Base-by-base conservation (phyloP, 2,888 invertebrate genomes). In the Phania funesta region DNA sequence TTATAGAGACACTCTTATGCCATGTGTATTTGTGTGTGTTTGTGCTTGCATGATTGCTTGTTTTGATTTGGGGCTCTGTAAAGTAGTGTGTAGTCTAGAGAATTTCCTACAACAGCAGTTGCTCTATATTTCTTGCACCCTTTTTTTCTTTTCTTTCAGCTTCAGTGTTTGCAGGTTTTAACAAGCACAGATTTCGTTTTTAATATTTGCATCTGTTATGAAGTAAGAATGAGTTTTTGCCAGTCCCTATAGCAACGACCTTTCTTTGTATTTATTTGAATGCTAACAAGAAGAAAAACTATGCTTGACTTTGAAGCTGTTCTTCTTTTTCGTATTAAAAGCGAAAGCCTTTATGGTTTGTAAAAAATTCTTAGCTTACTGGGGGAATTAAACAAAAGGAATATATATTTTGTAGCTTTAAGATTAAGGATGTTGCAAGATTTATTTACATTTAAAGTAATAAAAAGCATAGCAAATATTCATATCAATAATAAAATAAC, bases 131-230 rank as follows among this genome's bases (percentile, higher is more conserved):
- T 32, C 13, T 22, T 62, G n/a, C 11, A 41, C 8, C 64, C 7
- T 70, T 13, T 38, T n/a, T n/a, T 6, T 48, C 38, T 71, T 50
- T 60, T 50, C 38, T 71, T 50, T 60, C 50, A 71, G 60, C 60
- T 60, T 38, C 9, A 29, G 20, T 56, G 48, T 71, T 71, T 56
- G 50, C 60, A 20, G 20, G 26, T 26, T 26, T 60, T 41, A 71
- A n/a, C 38, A 20, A 13, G 38, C 60, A 60, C 26, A 71, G 50
- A 71, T 62, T 62, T 62, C 5, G 29, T 26, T 60, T 35, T 70
- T n/a, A 16, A 13, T 22, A 11, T 32, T 32, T 48, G 3, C 22
- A 22, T 35, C 32, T n/a, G n/a, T 64, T 22, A 48, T 64, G 35
- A 32, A 35, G 11, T 22, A n/a, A 20, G 32, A 1, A 32, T 32